phyloP scores from a whole-genome alignment of 53 echinoderm and acorn worm species.

The Arbacia lixula region DNA sequence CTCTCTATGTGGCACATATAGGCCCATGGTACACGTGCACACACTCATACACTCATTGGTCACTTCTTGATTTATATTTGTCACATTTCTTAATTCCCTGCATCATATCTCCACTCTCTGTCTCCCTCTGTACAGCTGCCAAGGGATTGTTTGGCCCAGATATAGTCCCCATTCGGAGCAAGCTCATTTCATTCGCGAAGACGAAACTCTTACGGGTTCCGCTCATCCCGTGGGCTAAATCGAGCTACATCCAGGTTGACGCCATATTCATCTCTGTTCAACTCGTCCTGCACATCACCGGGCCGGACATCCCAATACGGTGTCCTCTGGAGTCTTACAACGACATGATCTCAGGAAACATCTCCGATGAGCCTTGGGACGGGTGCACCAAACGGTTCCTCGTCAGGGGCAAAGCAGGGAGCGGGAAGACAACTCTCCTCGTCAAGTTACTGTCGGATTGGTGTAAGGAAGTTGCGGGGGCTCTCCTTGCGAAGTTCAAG shows the following conservation, averaged over 20 bases:
- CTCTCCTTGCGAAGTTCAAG: slow-evolving; percentile 41
- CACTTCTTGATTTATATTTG: too few species aligned
- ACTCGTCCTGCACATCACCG: slow-evolving; percentile 59
- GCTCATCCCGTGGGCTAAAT: slow-evolving; percentile 65
- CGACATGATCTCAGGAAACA: slow-evolving; percentile 45
- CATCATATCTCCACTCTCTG: too few species aligned
- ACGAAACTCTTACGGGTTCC: slow-evolving; percentile 61
- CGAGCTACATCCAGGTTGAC: slow-evolving; percentile 57
- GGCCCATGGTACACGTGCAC: too few species aligned
- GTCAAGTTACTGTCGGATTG: slow-evolving; percentile 69
- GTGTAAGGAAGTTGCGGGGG: slow-evolving; percentile 44
- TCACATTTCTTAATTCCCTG: too few species aligned
- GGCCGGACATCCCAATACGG: slow-evolving; percentile 62
- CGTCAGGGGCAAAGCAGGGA: slow-evolving; percentile 66
- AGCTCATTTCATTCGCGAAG: slow-evolving; percentile 53
- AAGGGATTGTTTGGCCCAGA: slow-evolving; percentile 45
- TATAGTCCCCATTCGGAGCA: slow-evolving; percentile 28
- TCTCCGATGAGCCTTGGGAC: slow-evolving; percentile 10
- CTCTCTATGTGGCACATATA: too few species aligned
- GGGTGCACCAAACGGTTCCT: slow-evolving; percentile 46
- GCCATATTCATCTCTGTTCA: slow-evolving; percentile 69
- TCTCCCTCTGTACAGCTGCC: slow-evolving; percentile 19
- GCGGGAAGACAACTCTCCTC: slow-evolving; percentile 70
- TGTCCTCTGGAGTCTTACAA: slow-evolving; percentile 60
- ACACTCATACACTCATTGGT: too few species aligned